Conservation (phyloP, 2,888 invertebrate species). For the Lochmaea crataegi region DNA sequence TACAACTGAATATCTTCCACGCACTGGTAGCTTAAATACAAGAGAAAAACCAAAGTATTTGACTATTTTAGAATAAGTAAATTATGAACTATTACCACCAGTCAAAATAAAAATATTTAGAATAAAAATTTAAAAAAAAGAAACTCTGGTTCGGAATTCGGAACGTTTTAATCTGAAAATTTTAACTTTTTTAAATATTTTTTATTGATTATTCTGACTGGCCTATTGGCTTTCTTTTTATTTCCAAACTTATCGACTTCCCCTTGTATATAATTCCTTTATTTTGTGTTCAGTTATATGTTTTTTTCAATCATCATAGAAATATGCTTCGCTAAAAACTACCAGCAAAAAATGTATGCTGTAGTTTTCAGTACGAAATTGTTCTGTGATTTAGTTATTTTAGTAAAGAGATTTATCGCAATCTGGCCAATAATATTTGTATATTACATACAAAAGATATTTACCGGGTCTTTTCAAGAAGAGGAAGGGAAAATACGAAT, state of each 20-base stretch:
- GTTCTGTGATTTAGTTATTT: conserved; percentile 45
- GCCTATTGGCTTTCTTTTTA: conserved; percentile 14
- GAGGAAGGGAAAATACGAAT: no score
- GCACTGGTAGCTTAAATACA: conserved; percentile 58
- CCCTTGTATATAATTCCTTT: conserved; percentile 44
- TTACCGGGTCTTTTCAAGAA: no score
- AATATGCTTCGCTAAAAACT: conserved; percentile 39
- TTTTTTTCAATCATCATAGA: conserved; percentile 36
- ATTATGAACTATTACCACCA: conserved; percentile 37
- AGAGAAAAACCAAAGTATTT: conserved; percentile 57
- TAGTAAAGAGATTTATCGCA: conserved; percentile 18
- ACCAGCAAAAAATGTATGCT: conserved; percentile 29
- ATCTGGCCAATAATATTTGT: conserved; percentile 1
- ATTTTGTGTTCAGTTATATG: conserved; percentile 43
- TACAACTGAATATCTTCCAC: conserved; percentile 54
- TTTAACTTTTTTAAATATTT: not conserved
- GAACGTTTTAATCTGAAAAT: not conserved
- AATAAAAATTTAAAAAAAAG: not conserved
- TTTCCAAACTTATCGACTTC: conserved; percentile 35
- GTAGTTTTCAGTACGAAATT: conserved; percentile 40
- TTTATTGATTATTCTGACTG: conserved; percentile 2
- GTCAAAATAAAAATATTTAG: not conserved
- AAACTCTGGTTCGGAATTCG: not conserved
- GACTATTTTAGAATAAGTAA: conserved; percentile 46
- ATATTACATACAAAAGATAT: not conserved